These are phyloP conservation scores for Pammene fasciana DNA, from an alignment of 2,888 invertebrate genomes.

Conservation along the genomic window DNA sequence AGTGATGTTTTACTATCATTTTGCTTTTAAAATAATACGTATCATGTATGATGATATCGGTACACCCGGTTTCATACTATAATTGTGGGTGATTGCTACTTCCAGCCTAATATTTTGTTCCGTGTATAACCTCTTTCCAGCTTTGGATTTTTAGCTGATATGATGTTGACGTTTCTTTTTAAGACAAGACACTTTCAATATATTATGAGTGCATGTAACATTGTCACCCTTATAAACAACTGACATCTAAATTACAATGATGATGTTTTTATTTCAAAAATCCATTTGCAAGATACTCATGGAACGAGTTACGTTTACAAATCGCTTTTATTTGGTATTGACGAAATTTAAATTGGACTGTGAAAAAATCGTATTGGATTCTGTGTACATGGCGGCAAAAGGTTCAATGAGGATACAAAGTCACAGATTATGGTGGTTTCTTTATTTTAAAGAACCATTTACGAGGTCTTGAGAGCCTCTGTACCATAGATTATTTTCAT, in stretches of 20 bases:
- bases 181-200: background rate
- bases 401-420: too few relatives aligned
- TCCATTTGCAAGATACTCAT: constrained; percentile 32
- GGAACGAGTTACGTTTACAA: constrained; percentile 26
- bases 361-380: background rate
- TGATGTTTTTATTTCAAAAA: constrained; percentile 35
- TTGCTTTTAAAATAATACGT: too few relatives aligned
- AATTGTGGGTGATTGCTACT: too few relatives aligned
- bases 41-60: too few relatives aligned
- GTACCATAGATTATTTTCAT: too few relatives aligned
- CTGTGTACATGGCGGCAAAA: background rate
- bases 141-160: background rate
- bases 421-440: too few relatives aligned
- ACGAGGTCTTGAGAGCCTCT: too few relatives aligned
- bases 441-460: too few relatives aligned
- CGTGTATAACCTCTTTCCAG: background rate
- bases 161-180: background rate
- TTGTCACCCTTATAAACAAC: constrained; percentile 2
- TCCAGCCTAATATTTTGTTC: too few relatives aligned
- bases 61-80: too few relatives aligned
- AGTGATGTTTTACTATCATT: too few relatives aligned
- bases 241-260: constrained; percentile 29
- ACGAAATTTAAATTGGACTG: background rate
- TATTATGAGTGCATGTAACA: background rate
- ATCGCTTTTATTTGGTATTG: constrained; percentile 2